phyloP scores from a whole-genome alignment of 23 tunicate genomes.

The Oikopleura dioica region DNA sequence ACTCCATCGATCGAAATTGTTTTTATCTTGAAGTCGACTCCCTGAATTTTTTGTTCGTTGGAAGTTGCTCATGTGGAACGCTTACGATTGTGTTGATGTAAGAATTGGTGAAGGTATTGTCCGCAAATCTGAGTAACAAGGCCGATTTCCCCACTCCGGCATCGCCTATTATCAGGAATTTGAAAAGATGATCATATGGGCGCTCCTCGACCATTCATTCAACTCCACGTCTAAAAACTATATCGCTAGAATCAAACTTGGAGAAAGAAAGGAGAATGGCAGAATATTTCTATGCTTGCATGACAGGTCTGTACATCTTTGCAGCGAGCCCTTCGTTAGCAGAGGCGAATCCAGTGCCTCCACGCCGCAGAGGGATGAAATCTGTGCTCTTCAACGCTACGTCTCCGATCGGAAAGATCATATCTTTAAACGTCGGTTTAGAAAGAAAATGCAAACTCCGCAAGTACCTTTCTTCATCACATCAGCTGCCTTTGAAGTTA shows the following conservation, averaged over 20 bases:
- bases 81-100: neutral
- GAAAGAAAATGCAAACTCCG: no score
- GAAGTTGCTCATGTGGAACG: neutral
- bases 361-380: constrained; percentile 47
- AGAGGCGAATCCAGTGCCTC: constrained; percentile 76
- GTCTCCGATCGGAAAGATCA: constrained; percentile 60
- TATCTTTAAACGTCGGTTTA: no score
- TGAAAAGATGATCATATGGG: neutral
- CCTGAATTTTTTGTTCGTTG: neutral
- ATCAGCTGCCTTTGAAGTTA: neutral
- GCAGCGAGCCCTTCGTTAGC: constrained; percentile 48
- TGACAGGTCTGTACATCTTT: constrained; percentile 38
- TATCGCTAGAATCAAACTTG: no score
- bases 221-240: neutral
- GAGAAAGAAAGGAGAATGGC: neutral
- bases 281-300: constrained; percentile 16
- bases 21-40: neutral
- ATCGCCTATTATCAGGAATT: neutral
- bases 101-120: neutral
- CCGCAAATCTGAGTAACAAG: neutral
- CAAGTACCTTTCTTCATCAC: neutral
- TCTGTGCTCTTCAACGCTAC: constrained; percentile 29
- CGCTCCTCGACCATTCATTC: neutral
- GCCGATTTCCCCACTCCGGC: neutral
- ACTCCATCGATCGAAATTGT: neutral